These are phyloP conservation scores for Gari tellinella DNA, from an alignment of 2,888 invertebrate species.

Conservation along the genomic window DNA sequence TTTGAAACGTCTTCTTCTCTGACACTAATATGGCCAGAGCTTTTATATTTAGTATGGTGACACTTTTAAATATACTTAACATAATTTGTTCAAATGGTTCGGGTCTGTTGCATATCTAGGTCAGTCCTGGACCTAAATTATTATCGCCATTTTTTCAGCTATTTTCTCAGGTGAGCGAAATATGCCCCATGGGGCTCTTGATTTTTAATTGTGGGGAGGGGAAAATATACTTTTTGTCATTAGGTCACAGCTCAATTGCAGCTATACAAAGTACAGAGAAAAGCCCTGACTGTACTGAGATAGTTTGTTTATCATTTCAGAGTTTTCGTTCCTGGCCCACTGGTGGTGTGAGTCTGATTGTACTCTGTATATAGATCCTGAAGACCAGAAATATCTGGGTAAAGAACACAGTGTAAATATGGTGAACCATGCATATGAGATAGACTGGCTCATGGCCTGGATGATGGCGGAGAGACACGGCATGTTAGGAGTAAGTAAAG, in stretches of 20 bases:
- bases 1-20: no score
- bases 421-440: slow-evolving; percentile 98
- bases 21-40: no score
- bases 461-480: slow-evolving; percentile 92
- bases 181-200: no score
- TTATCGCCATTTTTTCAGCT: no score
- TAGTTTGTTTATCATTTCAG: slow-evolving; percentile 86
- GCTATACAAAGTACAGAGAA: background rate
- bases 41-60: no score
- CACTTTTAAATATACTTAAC: no score
- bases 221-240: no score
- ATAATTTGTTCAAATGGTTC: no score
- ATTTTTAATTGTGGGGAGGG: no score
- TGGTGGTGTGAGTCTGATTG: slow-evolving; percentile 95
- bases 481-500: slow-evolving; percentile 92
- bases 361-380: slow-evolving; percentile 90
- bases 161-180: no score
- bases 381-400: slow-evolving; percentile 88
- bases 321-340: slow-evolving; percentile 95
- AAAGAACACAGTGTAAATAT: slow-evolving; percentile 95
- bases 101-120: no score
- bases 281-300: background rate
- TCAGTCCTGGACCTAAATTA: no score
- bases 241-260: background rate
- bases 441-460: slow-evolving; percentile 98